Base-by-base conservation (phyloP, 2,888 invertebrate genomes). In the Megalurothrips usitatus region DNA sequence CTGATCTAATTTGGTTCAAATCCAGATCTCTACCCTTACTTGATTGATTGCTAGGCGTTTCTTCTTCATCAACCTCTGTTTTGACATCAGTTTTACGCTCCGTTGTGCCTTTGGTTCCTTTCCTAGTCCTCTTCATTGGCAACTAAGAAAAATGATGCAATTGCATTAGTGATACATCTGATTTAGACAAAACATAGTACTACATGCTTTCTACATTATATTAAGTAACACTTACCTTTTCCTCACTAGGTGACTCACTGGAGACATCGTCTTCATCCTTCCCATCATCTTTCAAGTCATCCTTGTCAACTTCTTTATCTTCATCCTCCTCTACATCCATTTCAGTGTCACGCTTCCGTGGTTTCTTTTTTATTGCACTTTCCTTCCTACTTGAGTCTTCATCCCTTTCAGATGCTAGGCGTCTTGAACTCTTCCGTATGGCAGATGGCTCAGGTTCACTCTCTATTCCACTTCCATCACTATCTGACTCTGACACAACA, bases 1-100 rank as follows among this genome's bases (percentile, higher is more conserved):
- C 95, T 0, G 94, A 94, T 83, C 95, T 89, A 82, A 96, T 95
- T 88, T 95, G 94, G 87, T 94, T 94, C 43, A 96, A 89, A 87
- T 96, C 95, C 86, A 94, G 94, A 85, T 95, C 95, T 8, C 94
- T 90, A 1, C 92, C 92, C 85, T 92, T 91, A 0, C 90, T 90
- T 80, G 0, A 86, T 84, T 82, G 87, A 88, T 43, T 86, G 88
- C 14, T 88, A 86, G 2, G 87, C 85, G 84, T 87, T 88, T 82
- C 87, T 23, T 86, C 10, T 87, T 84, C 68, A 85, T 81, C 79
- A 80, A 78, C 81, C 82, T 81, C 82, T 78, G 58, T 81, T 79
- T 81, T 82, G 14, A 75, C 79, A 28, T 81, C 82, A 82, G 49
- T 79, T 75, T 84, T 89, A 85, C 86, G 88, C 84, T 85, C 89